Base-by-base conservation (phyloP, 2,113 vertebrate species). In the Amazona guildingii region DNA sequence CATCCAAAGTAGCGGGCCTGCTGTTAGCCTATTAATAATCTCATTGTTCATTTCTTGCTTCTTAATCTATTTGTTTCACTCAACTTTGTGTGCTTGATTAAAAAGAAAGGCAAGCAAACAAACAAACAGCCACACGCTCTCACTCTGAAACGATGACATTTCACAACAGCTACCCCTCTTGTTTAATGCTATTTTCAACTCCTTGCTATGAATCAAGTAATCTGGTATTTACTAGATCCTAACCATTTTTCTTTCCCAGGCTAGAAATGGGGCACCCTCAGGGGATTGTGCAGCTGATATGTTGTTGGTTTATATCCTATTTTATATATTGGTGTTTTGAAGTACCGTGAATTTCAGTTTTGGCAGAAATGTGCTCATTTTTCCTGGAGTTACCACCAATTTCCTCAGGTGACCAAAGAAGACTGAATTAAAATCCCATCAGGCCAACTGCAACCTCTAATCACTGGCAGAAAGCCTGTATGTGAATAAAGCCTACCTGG, bases 61-160 rank as follows among this genome's bases (percentile, higher is more conserved):
- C 97, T 91, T 91, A 90, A 93, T 95, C 84, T 91, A 35, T 93
- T 96, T 90, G 81, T 94, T 94, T 96, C 37, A 33, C 80, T 73
- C 74, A 67, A 80, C 35, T 91, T 91, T 13, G 41, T 59, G 55
- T 37, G 82, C 83, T 86, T 94, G 77, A 96, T 89, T 94, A 92
- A 90, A 94, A 80, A 92, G 64, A 81, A 90, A 59, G 43, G 35
- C 70, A 93, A 95, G 95, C 54, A 97, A 94, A 92, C 77, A 85
- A 78, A 83, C 88, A 92, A 63, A 64, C 74, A 70, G 44, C 86
- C 69, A 44, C 27, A 86, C 0, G 23, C 61, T 48, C 43, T 23
- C 46, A 74, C 66, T 4, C 59, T 90, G 74, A 86, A 93, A 92
- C 3, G 3, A 48, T 69, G 46, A 80, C 77, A 57, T 86, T 97